Conservation (phyloP, 2,797 vertebrate genomes). For the Gymnoscopelus microlampas region DNA sequence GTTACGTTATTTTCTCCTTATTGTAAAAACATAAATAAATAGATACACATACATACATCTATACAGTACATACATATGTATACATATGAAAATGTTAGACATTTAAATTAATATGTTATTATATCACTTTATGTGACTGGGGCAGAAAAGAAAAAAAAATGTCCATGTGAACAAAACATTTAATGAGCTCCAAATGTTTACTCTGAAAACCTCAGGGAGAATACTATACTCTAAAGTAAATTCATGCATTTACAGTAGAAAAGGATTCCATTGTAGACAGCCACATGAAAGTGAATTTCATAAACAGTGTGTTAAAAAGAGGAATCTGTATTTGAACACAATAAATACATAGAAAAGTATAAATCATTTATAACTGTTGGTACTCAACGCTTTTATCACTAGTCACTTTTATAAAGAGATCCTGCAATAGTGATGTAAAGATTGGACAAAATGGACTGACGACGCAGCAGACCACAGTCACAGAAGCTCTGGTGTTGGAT, state of each 20-base stretch:
- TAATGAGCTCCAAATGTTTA: conserved; percentile 61
- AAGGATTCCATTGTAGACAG: conserved; percentile 45
- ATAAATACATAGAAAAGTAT: conserved; percentile 26
- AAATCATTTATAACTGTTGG: conserved; percentile 1
- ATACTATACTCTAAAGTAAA: conserved; percentile 44
- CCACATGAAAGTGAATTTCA: conserved; percentile 47
- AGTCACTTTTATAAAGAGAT: background rate
- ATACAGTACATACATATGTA: background rate
- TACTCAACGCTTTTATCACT: too few species aligned
- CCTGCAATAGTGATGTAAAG: background rate
- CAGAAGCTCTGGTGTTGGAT: too few species aligned
- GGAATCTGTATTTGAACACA: conserved; percentile 53
- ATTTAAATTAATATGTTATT: conserved; percentile 26
- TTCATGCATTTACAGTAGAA: conserved; percentile 46
- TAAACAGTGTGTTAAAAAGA: conserved; percentile 50
- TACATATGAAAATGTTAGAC: background rate
- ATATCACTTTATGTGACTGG: conserved; percentile 6
- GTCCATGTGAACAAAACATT: conserved; percentile 40
- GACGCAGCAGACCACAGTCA: background rate
- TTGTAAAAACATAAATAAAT: too few species aligned
- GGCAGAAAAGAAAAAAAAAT: conserved; percentile 4
- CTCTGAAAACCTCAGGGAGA: conserved; percentile 44
- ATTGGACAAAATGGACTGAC: background rate
- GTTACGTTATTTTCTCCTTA: too few species aligned
- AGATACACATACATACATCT: too few species aligned